Conservation (phyloP, 2,797 vertebrate genomes). For the Tadarida brasiliensis region DNA sequence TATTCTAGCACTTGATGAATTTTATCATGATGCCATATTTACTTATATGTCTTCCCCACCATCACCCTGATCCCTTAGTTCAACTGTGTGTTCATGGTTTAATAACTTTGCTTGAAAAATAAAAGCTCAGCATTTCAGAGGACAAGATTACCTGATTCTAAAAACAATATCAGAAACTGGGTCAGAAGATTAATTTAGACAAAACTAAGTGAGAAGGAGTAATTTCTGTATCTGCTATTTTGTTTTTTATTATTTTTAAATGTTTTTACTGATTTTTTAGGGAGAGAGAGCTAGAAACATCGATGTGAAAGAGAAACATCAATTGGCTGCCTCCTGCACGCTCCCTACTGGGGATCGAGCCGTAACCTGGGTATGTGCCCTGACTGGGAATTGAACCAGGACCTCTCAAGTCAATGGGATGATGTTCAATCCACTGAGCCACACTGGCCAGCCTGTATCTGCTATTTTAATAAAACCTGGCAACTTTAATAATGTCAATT, state of each 20-base stretch:
- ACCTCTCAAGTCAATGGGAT: too few relatives aligned
- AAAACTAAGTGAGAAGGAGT: not conserved
- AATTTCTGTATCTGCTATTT: slow-evolving; percentile 33
- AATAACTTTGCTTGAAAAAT: not conserved
- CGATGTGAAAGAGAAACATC: too few relatives aligned
- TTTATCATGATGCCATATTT: not conserved
- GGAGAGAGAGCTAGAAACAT: too few relatives aligned
- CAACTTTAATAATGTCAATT: not conserved
- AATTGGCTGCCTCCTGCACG: too few relatives aligned
- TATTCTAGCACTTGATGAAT: slow-evolving; percentile 20
- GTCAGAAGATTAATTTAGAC: not conserved
- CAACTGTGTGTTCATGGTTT: not conserved
- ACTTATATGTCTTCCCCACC: not conserved
- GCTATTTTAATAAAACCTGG: slow-evolving; percentile 29
- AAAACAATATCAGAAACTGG: slow-evolving; percentile 14
- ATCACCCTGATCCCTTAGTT: not conserved
- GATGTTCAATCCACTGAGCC: too few relatives aligned
- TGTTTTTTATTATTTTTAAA: not conserved
- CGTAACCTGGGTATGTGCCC: too few relatives aligned
- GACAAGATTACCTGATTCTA: not conserved
- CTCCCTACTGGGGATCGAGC: too few relatives aligned
- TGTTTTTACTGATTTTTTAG: too few relatives aligned
- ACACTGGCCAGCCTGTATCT: not conserved
- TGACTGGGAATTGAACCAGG: too few relatives aligned
- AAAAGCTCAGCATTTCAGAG: slow-evolving; percentile 9